Evolutionary conservation across 2,797 vertebrate species (phyloP).

Genomic region (Rhyacichthys aspro): DNA sequence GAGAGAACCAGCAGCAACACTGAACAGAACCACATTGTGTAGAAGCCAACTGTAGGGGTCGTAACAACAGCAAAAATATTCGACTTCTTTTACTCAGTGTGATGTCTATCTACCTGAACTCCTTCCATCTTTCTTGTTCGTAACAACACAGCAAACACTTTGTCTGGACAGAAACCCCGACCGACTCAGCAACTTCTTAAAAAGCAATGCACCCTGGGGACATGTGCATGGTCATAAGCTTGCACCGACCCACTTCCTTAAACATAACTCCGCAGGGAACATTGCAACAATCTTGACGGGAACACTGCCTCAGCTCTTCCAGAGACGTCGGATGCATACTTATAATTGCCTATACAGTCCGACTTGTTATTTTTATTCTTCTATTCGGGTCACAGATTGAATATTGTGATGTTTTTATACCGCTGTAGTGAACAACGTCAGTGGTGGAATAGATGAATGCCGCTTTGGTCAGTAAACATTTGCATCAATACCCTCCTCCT

Average conservation of each 20-base stretch:
- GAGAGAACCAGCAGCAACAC: too few species aligned
- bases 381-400: constrained; percentile 8
- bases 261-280: constrained; percentile 34
- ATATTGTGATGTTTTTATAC: neutral
- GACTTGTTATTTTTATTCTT: constrained; percentile 14
- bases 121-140: constrained; percentile 21
- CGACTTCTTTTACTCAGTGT: neutral
- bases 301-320: constrained; percentile 25
- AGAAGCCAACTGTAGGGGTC: too few species aligned
- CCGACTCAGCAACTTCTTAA: constrained; percentile 15
- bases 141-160: constrained; percentile 17
- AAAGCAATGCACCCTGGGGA: constrained; percentile 35
- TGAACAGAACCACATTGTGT: too few species aligned
- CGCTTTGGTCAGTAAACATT: neutral
- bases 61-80: too few species aligned
- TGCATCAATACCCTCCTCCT: neutral
- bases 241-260: constrained; percentile 44
- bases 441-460: neutral
- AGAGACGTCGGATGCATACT: constrained; percentile 11
- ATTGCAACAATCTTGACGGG: constrained; percentile 29
- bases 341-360: constrained; percentile 8
- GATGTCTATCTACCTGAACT: constrained; percentile 22
- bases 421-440: neutral
- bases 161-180: constrained; percentile 32
- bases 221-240: constrained; percentile 38